Base-by-base conservation (phyloP, 2,888 invertebrate genomes). In the Amaurobius ferox region DNA sequence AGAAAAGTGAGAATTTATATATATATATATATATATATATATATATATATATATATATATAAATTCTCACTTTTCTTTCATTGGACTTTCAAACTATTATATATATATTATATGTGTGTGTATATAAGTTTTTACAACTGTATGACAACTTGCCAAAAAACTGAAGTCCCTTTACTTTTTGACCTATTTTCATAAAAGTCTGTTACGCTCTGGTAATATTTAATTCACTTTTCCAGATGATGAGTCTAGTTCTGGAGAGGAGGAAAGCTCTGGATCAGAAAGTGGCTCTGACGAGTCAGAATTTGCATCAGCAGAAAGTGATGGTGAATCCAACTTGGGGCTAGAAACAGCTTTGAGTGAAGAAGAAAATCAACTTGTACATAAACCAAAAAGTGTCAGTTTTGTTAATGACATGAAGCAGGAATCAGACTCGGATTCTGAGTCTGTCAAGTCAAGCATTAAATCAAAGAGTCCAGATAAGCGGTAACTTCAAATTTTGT, bases 281-380 rank as follows among this genome's bases (percentile, higher is more conserved):
- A 89, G 88, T 74, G 89, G 39, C 23, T 88, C 88, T 16, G 88
- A 71, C 7, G 88, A 79, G 55, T 89, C 88, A 48, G 89, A 89
- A 44, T 89, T 85, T 30, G 89, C 88, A 73, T 86, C 88, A 11
- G 89, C 88, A 40, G 87, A 88, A 70, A 87, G 88, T 71, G 89
- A 89, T 29, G 89, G 81, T 28, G 89, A 89, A 79, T 88, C 88
- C 74, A 88, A 87, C 66, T 89, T 88, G 32, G 77, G 55, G 11
- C 28, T n/a, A 7, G 76, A n/a, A 16, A 35, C 68, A 40, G 48
- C 44, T 23, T 35, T 67, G n/a, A 78, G 48, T 70, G 86, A 86
- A 39, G 74, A 79, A 23, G 86, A 86, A 19, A 78, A 78, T 73
- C 61, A 40, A 28, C 39, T 67, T 23, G 61, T 48, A 29, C 29